Conservation (phyloP, 2,888 invertebrate genomes). For the Ichneumon xanthorius region DNA sequence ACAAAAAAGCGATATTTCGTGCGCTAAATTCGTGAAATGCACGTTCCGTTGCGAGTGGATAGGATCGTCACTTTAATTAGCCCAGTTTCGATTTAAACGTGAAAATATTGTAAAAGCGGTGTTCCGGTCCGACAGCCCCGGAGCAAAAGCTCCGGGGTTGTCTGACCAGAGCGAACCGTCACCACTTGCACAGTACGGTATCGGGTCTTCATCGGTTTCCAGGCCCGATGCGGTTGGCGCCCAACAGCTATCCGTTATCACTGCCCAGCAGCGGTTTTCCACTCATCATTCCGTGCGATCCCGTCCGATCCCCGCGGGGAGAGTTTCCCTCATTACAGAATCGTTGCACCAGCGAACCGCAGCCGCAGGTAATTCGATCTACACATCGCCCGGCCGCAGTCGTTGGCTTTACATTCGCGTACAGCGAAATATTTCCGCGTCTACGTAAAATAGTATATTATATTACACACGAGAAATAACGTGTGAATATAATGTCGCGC, state of each 20-base stretch:
- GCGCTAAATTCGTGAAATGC: background rate
- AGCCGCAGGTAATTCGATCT: slow-evolving; percentile 17
- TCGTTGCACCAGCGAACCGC: background rate
- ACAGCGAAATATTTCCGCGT: slow-evolving; percentile 38
- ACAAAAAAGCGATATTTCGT: background rate
- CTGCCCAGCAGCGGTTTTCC: slow-evolving; percentile 19
- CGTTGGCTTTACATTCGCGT: background rate
- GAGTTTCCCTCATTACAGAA: slow-evolving; percentile 33
- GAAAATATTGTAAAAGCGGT: background rate
- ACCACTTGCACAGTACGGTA: background rate
- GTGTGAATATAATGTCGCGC: slow-evolving; percentile 26
- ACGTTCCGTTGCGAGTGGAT: background rate
- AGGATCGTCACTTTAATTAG: background rate
- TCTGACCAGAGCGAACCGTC: background rate
- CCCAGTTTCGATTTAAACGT: background rate
- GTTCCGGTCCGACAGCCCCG: background rate
- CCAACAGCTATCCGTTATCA: slow-evolving; percentile 36
- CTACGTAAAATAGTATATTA: slow-evolving; percentile 13
- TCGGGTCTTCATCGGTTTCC: background rate
- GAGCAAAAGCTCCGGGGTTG: background rate
- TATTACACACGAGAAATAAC: slow-evolving; percentile 21
- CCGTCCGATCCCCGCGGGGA: background rate
- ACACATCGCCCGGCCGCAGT: background rate
- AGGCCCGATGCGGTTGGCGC: slow-evolving; percentile 16
- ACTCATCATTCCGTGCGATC: slow-evolving; percentile 28